Percentiles rank a stretch among this genome's conserved stretches.
Conservation (phyloP, 2,888 invertebrate species). For the Apeira syringaria region DNA sequence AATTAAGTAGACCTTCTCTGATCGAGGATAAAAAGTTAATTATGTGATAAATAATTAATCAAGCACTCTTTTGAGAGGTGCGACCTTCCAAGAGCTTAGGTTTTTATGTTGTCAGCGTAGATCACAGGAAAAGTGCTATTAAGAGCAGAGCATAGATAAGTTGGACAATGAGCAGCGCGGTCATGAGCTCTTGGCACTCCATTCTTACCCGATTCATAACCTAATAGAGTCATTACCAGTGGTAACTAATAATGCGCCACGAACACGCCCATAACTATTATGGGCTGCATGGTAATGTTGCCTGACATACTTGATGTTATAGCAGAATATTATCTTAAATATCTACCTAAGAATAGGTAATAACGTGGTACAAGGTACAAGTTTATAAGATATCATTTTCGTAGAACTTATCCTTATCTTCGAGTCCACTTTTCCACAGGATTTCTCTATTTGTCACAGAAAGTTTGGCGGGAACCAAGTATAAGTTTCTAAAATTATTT, state of each 20-base stretch:
- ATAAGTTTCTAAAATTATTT: too few relatives aligned
- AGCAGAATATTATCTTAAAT: too few relatives aligned
- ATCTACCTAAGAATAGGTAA: too few relatives aligned
- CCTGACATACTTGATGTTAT: too few relatives aligned
- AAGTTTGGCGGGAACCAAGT: too few relatives aligned
- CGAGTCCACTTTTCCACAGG: too few relatives aligned
- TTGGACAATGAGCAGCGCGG: constrained; percentile 39
- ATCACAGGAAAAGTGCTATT: constrained; percentile 26
- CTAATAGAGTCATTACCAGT: constrained; percentile 6
- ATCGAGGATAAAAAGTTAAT: constrained; percentile 14
- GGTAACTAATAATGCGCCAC: constrained; percentile 1
- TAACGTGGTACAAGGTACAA: too few relatives aligned
- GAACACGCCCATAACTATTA: background rate
- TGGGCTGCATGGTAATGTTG: too few relatives aligned
- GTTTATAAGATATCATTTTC: too few relatives aligned
- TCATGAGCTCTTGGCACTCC: constrained; percentile 39
- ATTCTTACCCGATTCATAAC: constrained; percentile 38
- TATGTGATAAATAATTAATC: constrained; percentile 2
- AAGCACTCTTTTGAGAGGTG: constrained; percentile 17
- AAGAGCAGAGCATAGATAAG: too few relatives aligned
- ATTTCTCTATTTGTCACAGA: too few relatives aligned
- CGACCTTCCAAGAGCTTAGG: constrained; percentile 13
- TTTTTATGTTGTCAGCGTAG: constrained; percentile 13
- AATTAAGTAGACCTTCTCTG: background rate
- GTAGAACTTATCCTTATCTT: too few relatives aligned